These are phyloP conservation scores for Reticulitermes lucifugus DNA, from an alignment of 2,888 invertebrate genomes.

Conservation along the genomic window DNA sequence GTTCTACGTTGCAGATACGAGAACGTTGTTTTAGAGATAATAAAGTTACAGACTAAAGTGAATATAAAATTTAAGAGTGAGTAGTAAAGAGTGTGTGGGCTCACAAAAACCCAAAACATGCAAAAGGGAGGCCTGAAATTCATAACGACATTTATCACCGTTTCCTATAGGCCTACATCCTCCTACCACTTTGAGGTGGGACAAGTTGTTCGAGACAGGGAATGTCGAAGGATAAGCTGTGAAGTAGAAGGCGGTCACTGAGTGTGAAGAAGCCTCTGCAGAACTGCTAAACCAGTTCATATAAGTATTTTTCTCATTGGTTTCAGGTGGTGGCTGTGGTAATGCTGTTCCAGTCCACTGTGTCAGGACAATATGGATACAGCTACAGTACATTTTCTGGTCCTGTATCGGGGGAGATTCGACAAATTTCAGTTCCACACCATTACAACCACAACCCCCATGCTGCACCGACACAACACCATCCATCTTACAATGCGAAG, in stretches of 20 bases:
- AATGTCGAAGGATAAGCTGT: not conserved
- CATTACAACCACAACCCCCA: conserved; percentile 25
- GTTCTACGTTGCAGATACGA: no score
- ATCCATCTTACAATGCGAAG: not conserved
- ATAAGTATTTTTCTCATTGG: not conserved
- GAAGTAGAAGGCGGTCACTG: not conserved
- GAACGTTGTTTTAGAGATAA: no score
- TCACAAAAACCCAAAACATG: no score
- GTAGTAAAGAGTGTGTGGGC: no score
- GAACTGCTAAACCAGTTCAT: not conserved
- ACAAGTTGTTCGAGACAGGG: not conserved
- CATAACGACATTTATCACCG: no score
- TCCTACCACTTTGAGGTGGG: not conserved
- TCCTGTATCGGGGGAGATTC: conserved; percentile 76
- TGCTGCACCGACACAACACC: not conserved
- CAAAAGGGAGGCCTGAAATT: no score
- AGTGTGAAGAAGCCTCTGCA: not conserved
- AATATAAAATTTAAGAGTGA: no score
- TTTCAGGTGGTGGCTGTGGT: conserved; percentile 33
- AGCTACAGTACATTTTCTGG: conserved; percentile 77
- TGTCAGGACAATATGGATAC: conserved; percentile 42
- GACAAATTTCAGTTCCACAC: conserved; percentile 68
- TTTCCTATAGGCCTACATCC: no score
- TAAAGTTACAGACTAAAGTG: no score
- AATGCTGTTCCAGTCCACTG: not conserved